Percentiles rank a stretch among this genome's conserved stretches.
Conservation (phyloP, 2,888 invertebrate genomes). For the Leptopilina syphax region DNA sequence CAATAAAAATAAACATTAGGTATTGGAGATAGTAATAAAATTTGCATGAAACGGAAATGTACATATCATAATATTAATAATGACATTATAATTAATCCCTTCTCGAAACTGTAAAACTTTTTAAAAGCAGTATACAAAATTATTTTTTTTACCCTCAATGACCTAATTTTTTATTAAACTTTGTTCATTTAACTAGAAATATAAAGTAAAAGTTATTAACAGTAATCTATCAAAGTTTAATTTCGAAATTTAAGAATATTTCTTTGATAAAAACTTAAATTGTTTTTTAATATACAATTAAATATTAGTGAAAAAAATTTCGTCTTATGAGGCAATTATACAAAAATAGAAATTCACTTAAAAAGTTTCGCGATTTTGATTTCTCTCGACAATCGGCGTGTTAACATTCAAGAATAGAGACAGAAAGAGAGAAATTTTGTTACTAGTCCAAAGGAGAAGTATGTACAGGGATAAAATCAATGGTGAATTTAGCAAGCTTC, state of each 20-base stretch:
- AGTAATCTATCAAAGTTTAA: too few species aligned
- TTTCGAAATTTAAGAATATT: too few species aligned
- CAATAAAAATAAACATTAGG: not conserved
- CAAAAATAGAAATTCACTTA: not conserved
- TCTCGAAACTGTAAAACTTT: too few species aligned
- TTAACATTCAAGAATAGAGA: not conserved
- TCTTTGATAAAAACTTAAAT: too few species aligned
- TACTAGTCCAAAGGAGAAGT: slow-evolving; percentile 1
- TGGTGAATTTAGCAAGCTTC: slow-evolving; percentile 25
- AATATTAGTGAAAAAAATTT: not conserved
- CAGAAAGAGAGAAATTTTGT: not conserved
- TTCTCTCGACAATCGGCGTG: not conserved
- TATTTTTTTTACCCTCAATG: too few species aligned
- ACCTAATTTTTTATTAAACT: too few species aligned
- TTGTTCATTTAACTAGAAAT: too few species aligned
- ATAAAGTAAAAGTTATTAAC: too few species aligned
- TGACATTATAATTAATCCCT: too few species aligned
- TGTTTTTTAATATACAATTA: too few species aligned
- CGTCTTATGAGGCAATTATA: not conserved
- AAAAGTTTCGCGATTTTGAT: not conserved
- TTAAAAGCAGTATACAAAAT: too few species aligned
- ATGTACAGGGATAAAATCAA: slow-evolving; percentile 32
- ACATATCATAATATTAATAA: not conserved
- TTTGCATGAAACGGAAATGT: not conserved
- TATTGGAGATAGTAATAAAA: not conserved